Conservation (phyloP, 2,797 vertebrate species). For the Pitangus sulphuratus region DNA sequence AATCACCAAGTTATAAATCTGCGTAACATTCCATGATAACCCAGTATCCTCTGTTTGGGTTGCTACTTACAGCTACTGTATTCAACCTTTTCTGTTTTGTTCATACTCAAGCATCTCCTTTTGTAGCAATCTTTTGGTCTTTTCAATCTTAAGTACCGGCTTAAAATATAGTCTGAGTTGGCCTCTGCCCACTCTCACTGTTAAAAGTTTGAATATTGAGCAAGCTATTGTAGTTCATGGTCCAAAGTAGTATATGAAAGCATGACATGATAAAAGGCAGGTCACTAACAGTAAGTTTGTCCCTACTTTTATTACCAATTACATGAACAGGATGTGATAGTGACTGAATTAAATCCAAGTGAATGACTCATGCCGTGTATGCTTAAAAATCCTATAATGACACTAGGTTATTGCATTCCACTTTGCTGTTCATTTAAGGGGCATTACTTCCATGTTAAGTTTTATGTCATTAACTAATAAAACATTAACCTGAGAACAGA, state of each 20-base stretch:
- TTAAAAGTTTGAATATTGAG: background rate
- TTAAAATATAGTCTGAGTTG: background rate
- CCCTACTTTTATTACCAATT: background rate
- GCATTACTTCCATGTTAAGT: background rate
- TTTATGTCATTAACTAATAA: background rate
- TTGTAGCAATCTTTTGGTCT: background rate
- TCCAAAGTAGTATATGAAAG: background rate
- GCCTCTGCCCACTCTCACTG: background rate
- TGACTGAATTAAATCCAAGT: background rate
- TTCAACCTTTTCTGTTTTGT: background rate
- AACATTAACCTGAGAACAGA: slow-evolving; percentile 7
- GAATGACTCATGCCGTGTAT: background rate
- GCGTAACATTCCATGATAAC: accelerated
- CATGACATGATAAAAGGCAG: background rate
- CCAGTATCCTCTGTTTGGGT: background rate
- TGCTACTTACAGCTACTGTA: background rate
- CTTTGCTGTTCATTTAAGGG: background rate
- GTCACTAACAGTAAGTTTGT: background rate
- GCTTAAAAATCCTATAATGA: background rate
- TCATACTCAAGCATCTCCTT: background rate
- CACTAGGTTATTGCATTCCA: background rate
- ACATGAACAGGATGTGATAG: background rate
- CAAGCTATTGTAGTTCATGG: background rate
- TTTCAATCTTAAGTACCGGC: background rate
- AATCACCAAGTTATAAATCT: background rate